Conservation (phyloP, 2,113 vertebrate genomes). For the Chaetorhynchus papuensis region DNA sequence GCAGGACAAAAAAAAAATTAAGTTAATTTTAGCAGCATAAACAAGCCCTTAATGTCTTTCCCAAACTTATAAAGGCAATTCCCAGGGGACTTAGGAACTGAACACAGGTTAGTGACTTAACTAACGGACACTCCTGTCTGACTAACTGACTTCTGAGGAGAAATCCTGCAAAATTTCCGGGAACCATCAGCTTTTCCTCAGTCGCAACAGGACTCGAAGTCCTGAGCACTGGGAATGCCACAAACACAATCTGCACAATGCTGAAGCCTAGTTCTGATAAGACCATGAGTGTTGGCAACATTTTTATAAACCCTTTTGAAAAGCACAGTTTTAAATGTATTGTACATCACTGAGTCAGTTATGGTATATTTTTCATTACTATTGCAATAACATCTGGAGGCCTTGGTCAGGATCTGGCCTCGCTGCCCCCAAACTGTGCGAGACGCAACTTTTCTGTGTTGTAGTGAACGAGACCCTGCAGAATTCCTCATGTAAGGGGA, state of each 20-base stretch:
- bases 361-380: neutral
- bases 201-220: neutral
- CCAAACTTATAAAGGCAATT: neutral
- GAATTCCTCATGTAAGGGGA: neutral
- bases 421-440: neutral
- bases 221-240: neutral
- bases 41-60: slow-evolving; percentile 16
- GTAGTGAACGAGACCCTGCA: neutral
- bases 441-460: neutral
- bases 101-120: neutral
- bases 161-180: neutral
- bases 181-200: neutral
- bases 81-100: neutral
- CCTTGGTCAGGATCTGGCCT: neutral
- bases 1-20: neutral
- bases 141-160: neutral
- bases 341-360: neutral
- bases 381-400: slow-evolving; percentile 29
- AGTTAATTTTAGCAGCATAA: slow-evolving; percentile 14
- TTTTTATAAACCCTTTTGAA: neutral
- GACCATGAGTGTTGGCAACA: neutral
- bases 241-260: fast-evolving
- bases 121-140: neutral
- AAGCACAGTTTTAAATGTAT: neutral
- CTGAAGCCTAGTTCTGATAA: neutral